Evolutionary conservation across 2,797 vertebrate species (phyloP).

Genomic region (Chelmon rostratus): DNA sequence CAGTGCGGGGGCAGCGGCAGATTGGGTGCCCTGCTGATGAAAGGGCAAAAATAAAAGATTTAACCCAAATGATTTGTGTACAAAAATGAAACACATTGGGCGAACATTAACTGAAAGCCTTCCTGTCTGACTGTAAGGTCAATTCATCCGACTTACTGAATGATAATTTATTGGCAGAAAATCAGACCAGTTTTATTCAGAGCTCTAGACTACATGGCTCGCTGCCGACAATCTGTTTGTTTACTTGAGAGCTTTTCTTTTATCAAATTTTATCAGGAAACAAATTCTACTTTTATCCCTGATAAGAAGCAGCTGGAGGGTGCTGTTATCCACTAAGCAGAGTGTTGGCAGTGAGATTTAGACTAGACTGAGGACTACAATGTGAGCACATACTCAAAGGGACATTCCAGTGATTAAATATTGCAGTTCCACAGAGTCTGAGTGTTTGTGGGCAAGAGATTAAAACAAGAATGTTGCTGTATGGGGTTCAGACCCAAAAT

Average conservation of each 20-base stretch:
- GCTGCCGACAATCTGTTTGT: slow-evolving; percentile 18
- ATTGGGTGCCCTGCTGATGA: slow-evolving; percentile 73
- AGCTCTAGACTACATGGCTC: not conserved
- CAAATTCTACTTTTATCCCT: slow-evolving; percentile 19
- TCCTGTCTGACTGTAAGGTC: slow-evolving; percentile 18
- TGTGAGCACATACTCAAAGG: slow-evolving; percentile 13
- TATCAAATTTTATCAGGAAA: slow-evolving; percentile 28
- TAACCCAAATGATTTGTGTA: slow-evolving; percentile 74
- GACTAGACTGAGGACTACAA: not conserved
- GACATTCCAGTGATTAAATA: not conserved
- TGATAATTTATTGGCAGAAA: slow-evolving; percentile 27
- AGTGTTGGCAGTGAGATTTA: slow-evolving; percentile 7
- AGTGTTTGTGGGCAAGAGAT: not conserved
- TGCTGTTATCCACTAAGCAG: slow-evolving; percentile 1
- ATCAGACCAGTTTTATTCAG: slow-evolving; percentile 12
- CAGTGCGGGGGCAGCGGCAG: slow-evolving; percentile 59
- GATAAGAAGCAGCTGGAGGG: slow-evolving; percentile 20
- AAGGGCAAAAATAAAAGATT: slow-evolving; percentile 81
- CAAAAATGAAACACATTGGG: slow-evolving; percentile 37
- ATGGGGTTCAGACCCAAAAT: not conserved
- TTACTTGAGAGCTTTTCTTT: slow-evolving; percentile 35
- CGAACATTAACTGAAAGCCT: slow-evolving; percentile 49
- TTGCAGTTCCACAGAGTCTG: not conserved
- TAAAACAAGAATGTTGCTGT: not conserved
- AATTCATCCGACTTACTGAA: slow-evolving; percentile 30